These are phyloP conservation scores for Phyllostomus discolor DNA, from an alignment of 2,113 vertebrate species.

Conservation along the genomic window DNA sequence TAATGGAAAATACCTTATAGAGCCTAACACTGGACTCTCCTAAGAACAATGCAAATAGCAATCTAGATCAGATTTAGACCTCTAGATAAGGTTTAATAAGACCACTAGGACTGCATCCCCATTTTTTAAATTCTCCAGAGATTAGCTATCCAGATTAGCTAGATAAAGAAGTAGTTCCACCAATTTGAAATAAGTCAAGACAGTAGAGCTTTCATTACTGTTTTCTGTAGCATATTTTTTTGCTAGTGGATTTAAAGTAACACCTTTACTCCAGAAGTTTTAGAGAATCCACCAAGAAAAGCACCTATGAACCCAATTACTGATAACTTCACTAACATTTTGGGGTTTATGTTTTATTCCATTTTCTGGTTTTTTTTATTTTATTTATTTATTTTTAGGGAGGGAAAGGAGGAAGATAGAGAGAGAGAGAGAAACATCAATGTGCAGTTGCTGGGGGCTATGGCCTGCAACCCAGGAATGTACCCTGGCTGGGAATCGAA, in stretches of 20 bases:
- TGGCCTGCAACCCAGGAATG: no score
- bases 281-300: conserved; percentile 23
- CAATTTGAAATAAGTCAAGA: conserved; percentile 8
- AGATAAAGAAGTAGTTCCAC: conserved; percentile 9
- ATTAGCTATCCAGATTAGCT: neutral
- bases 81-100: neutral
- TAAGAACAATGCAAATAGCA: neutral
- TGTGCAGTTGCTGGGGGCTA: no score
- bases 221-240: neutral
- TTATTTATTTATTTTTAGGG: no score
- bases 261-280: conserved; percentile 13
- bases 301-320: neutral
- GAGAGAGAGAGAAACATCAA: no score
- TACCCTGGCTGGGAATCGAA: no score
- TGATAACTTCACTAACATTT: conserved; percentile 7
- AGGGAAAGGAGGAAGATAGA: no score
- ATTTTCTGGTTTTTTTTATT: no score
- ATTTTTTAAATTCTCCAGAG: conserved; percentile 33
- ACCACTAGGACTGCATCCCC: neutral
- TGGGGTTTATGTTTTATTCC: neutral
- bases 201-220: conserved; percentile 10
- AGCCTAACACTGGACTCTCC: neutral
- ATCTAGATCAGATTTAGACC: neutral
- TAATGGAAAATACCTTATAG: neutral
- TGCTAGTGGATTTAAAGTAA: neutral